phyloP scores from a whole-genome alignment of 1,140 invertebrate genomes.

The Lordiphosa mommai region DNA sequence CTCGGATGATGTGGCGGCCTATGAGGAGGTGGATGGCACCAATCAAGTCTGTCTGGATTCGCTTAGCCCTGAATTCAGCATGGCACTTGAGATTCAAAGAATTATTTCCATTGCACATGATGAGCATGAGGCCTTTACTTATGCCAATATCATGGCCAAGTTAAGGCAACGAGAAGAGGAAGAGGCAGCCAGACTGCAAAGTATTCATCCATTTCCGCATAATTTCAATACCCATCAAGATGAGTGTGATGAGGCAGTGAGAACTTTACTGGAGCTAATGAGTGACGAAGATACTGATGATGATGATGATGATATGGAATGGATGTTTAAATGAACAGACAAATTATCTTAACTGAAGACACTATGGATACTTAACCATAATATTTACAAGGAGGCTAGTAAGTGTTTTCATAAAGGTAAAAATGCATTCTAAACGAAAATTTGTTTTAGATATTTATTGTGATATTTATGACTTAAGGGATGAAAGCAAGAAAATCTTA shows the following conservation, averaged over 20 bases:
- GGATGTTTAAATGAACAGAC: too few relatives aligned
- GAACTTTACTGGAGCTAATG: not conserved
- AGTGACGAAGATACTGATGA: not conserved
- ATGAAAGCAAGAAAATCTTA: too few relatives aligned
- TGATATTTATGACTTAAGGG: too few relatives aligned
- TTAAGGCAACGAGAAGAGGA: conserved; percentile 16
- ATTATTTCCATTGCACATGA: conserved; percentile 27
- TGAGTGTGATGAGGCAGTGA: not conserved
- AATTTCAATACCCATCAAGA: not conserved
- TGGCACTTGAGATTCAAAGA: conserved; percentile 1
- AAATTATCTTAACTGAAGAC: too few relatives aligned
- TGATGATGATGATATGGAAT: not conserved
- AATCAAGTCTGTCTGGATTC: fast-evolving
- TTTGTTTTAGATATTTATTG: too few relatives aligned
- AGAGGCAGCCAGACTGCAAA: not conserved
- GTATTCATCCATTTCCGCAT: not conserved
- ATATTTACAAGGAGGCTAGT: too few relatives aligned
- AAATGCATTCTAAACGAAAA: too few relatives aligned
- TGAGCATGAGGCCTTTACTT: conserved; percentile 27
- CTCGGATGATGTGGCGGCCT: conserved; percentile 23
- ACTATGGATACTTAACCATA: too few relatives aligned
- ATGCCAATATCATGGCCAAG: conserved; percentile 9
- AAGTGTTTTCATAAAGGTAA: too few relatives aligned
- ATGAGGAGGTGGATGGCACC: conserved; percentile 25
- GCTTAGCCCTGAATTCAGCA: not conserved